Percentiles rank a stretch among this genome's conserved stretches.
Conservation (phyloP, 2,113 vertebrate species). For the Mobula hypostoma region DNA sequence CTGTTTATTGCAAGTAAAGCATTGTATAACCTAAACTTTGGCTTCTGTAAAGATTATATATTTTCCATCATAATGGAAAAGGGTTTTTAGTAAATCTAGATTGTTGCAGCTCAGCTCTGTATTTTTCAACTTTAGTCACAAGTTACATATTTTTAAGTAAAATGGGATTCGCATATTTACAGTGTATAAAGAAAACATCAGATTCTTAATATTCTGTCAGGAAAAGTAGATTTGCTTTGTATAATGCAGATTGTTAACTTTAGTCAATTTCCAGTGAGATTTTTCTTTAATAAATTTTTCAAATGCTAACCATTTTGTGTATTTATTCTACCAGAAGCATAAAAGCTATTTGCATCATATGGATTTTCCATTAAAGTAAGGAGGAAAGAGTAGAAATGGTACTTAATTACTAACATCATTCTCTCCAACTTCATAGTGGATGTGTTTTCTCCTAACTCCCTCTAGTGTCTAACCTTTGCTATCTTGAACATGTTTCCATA, state of each 20-base stretch:
- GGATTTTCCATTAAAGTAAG: background rate
- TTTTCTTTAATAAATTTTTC: conserved; percentile 65
- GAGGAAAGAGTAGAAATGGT: background rate
- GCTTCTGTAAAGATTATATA: conserved; percentile 98
- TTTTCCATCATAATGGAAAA: conserved; percentile 99
- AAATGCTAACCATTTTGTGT: conserved; percentile 38
- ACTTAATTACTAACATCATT: background rate
- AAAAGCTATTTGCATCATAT: background rate
- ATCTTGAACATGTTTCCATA: background rate
- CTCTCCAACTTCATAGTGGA: background rate
- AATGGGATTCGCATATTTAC: conserved; percentile 80
- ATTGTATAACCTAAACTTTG: conserved; percentile 88
- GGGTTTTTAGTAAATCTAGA: conserved; percentile 76
- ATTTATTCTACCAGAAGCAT: background rate
- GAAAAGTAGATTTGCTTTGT: conserved; percentile 66
- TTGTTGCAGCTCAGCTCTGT: conserved; percentile 76
- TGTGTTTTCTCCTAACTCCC: background rate
- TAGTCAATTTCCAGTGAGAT: conserved; percentile 80
- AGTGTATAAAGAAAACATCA: conserved; percentile 63
- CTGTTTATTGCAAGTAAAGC: conserved; percentile 93
- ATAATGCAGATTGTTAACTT: conserved; percentile 80
- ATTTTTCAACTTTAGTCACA: conserved; percentile 79
- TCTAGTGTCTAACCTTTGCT: background rate
- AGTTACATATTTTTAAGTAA: conserved; percentile 76
- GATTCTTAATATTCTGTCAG: conserved; percentile 70